These are phyloP conservation scores for Altica lythri DNA, from an alignment of 2,888 invertebrate genomes.

Conservation along the genomic window DNA sequence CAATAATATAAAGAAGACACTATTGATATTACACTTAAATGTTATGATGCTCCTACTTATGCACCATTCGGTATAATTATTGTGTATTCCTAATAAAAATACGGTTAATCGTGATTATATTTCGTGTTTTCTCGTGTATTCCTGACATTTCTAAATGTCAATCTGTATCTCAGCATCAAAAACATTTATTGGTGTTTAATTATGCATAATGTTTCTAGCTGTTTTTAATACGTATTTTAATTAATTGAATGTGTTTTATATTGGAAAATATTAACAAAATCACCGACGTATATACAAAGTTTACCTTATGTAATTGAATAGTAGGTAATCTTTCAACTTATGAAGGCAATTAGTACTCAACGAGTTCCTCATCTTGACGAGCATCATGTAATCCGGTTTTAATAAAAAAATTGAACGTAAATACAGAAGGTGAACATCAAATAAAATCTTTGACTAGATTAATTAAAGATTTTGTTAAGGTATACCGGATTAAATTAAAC, in stretches of 20 bases:
- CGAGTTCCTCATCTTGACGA: slow-evolving; percentile 1
- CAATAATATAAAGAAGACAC: background rate
- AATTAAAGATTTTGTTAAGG: too few relatives aligned
- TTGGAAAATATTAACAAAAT: slow-evolving; percentile 6
- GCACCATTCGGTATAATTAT: slow-evolving; percentile 40
- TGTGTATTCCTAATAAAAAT: slow-evolving; percentile 26
- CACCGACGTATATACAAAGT: background rate
- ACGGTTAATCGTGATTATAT: slow-evolving; percentile 45
- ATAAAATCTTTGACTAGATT: too few relatives aligned
- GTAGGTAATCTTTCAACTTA: slow-evolving; percentile 3
- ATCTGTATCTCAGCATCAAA: slow-evolving; percentile 45
- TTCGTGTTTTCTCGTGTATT: slow-evolving; percentile 42
- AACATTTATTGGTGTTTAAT: slow-evolving; percentile 47
- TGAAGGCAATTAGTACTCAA: slow-evolving; percentile 7
- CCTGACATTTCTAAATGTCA: slow-evolving; percentile 48
- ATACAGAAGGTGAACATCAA: too few relatives aligned
- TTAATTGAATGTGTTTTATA: slow-evolving; percentile 33
- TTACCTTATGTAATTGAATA: slow-evolving; percentile 8
- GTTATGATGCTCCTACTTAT: slow-evolving; percentile 39
- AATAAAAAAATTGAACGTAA: too few relatives aligned
- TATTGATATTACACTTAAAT: slow-evolving; percentile 36
- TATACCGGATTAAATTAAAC: too few relatives aligned
- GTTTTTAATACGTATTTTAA: slow-evolving; percentile 28
- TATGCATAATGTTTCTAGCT: slow-evolving; percentile 38
- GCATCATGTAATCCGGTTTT: too few relatives aligned